phyloP scores from a whole-genome alignment of 2,113 vertebrate species.

The Rhabdomys dilectus region DNA sequence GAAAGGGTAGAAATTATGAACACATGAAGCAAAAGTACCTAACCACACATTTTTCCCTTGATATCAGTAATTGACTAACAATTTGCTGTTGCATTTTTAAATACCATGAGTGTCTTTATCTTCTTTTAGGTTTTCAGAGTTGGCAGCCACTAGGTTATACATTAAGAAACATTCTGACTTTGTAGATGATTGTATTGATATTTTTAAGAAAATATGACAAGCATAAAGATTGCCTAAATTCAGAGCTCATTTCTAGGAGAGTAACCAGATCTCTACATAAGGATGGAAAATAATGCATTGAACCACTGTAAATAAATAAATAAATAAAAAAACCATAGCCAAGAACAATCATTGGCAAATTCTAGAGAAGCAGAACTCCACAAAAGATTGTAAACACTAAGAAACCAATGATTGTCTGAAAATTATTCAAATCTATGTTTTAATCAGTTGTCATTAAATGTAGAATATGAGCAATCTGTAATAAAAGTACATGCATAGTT shows the following conservation, averaged over 20 bases:
- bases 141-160: background rate
- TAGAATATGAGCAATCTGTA: background rate
- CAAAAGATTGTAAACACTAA: background rate
- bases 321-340: background rate
- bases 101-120: constrained; percentile 43
- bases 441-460: background rate
- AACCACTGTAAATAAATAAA: background rate
- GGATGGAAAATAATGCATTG: background rate
- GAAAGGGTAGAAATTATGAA: background rate
- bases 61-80: constrained; percentile 18
- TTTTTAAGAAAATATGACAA: constrained; percentile 47
- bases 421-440: constrained; percentile 18
- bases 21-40: background rate
- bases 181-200: constrained; percentile 55
- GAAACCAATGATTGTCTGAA: background rate
- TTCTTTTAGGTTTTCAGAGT: background rate
- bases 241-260: constrained; percentile 39
- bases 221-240: constrained; percentile 52
- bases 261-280: constrained; percentile 37
- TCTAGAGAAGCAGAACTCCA: background rate
- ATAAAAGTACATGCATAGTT: background rate
- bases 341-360: background rate
- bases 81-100: constrained; percentile 58
- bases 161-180: background rate
- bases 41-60: background rate